phyloP scores from a whole-genome alignment of 2,113 vertebrate species.

The Calidris pygmaea region DNA sequence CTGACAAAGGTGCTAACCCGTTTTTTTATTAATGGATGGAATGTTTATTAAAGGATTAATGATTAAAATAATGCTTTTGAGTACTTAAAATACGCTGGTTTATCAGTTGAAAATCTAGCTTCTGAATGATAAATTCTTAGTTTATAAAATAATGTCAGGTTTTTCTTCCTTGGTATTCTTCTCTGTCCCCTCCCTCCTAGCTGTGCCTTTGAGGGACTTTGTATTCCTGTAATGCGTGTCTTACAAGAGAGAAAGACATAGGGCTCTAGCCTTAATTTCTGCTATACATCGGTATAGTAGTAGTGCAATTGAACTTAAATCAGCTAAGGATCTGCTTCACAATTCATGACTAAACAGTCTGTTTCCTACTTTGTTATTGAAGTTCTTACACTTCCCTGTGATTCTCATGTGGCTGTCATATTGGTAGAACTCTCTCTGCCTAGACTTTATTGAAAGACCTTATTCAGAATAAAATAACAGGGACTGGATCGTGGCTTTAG shows the following conservation, averaged over 20 bases:
- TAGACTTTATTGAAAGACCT: neutral
- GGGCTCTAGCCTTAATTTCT: neutral
- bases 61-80: neutral
- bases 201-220: neutral
- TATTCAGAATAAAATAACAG: neutral
- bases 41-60: neutral
- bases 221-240: neutral
- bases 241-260: neutral
- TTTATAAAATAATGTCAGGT: neutral
- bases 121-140: neutral
- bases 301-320: neutral
- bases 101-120: neutral
- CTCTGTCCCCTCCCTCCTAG: neutral
- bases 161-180: neutral
- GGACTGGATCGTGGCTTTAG: neutral
- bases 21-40: neutral
- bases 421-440: neutral
- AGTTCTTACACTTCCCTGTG: neutral
- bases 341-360: neutral
- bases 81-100: neutral
- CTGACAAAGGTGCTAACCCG: fast-evolving
- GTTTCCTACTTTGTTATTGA: neutral
- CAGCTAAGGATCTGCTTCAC: neutral
- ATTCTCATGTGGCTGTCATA: conserved; percentile 23
- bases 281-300: neutral